Evolutionary conservation across 1,140 invertebrate genomes (phyloP).

Genomic region (Laupala kohalensis): DNA sequence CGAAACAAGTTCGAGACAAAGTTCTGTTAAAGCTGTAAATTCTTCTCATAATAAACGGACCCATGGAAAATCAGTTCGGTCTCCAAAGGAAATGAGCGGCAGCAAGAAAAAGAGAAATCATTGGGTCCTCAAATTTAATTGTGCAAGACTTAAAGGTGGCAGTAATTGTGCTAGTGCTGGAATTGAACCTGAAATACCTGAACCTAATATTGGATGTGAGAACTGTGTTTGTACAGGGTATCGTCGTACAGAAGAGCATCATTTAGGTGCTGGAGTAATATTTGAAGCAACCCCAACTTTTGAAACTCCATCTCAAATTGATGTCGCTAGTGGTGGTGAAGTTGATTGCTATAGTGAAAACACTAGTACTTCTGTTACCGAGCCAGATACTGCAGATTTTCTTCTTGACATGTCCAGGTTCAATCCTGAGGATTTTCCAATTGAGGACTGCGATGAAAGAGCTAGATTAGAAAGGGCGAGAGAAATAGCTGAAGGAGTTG

Average conservation of each 20-base stretch:
- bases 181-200: conserved; percentile 30
- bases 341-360: conserved; percentile 4
- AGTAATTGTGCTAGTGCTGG: conserved; percentile 29
- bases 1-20: not conserved
- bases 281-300: conserved; percentile 24
- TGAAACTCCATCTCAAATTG: not conserved
- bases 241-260: conserved; percentile 39
- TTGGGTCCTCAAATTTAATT: conserved; percentile 48
- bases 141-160: conserved; percentile 37
- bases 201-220: conserved; percentile 25
- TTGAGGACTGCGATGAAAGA: conserved; percentile 56
- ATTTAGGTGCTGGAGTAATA: conserved; percentile 34
- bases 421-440: conserved; percentile 29
- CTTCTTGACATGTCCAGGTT: conserved; percentile 27
- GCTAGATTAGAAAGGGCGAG: conserved; percentile 51
- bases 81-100: conserved; percentile 14
- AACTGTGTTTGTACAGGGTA: conserved; percentile 47
- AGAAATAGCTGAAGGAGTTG: conserved; percentile 65
- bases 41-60: conserved; percentile 7
- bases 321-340: not conserved
- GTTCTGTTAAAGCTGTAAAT: conserved; percentile 6
- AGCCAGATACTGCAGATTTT: conserved; percentile 1
- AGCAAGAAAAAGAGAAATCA: conserved; percentile 39
- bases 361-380: not conserved
- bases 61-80: conserved; percentile 2